A percentile compares a stretch with the other conserved stretches of the same genome.
Conservation (phyloP, 2,888 invertebrate species). For the Automeris io region DNA sequence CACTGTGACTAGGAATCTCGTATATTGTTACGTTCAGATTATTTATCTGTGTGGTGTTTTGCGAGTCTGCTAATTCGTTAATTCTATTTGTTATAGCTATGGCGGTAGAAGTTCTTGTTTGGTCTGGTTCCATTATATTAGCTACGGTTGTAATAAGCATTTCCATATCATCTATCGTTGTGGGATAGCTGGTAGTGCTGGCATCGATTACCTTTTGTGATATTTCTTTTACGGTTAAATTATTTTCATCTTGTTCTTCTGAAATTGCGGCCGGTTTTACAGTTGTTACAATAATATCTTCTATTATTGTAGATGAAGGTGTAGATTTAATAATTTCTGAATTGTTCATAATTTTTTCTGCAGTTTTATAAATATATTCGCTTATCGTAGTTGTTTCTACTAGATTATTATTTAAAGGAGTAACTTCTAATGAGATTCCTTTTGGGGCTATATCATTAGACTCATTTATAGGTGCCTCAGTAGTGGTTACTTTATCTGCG, state of each 20-base stretch:
- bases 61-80: slow-evolving; percentile 13
- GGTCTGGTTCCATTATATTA: no score
- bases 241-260: slow-evolving; percentile 42
- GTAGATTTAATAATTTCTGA: neutral
- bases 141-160: slow-evolving; percentile 13
- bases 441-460: slow-evolving; percentile 6
- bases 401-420: slow-evolving; percentile 13
- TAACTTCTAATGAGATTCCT: slow-evolving; percentile 15
- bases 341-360: slow-evolving; percentile 24
- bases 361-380: slow-evolving; percentile 53
- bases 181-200: slow-evolving; percentile 9
- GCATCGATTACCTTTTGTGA: slow-evolving; percentile 15
- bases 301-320: neutral
- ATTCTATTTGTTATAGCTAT: slow-evolving; percentile 6
- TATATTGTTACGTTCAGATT: slow-evolving; percentile 66
- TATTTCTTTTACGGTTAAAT: slow-evolving; percentile 27
- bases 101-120: slow-evolving; percentile 13
- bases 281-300: neutral
- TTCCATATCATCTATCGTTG: slow-evolving; percentile 17
- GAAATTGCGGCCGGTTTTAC: slow-evolving; percentile 58
- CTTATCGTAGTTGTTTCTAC: slow-evolving; percentile 52
- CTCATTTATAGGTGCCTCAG: slow-evolving; percentile 13
- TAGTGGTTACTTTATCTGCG: slow-evolving; percentile 22
- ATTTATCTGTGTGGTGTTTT: slow-evolving; percentile 40
- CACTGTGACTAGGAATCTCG: slow-evolving; percentile 51